phyloP scores from a whole-genome alignment of 2,888 invertebrate species.

The Hedychridium roseum region DNA sequence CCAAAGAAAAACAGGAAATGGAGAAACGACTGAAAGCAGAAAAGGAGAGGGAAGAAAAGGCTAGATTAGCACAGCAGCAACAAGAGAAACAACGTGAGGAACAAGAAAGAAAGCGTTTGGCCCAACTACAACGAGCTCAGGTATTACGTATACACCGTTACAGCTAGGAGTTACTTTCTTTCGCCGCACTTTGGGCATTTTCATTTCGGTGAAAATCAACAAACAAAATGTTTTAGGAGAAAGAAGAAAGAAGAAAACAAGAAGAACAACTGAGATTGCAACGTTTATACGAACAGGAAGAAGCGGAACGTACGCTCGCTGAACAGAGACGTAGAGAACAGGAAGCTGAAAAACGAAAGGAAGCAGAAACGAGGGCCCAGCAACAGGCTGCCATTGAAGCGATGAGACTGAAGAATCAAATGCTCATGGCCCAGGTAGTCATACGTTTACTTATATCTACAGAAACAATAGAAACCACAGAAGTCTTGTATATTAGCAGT shows the following conservation, averaged over 20 bases:
- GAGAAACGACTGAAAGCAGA: constrained; percentile 64
- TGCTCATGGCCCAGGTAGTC: constrained; percentile 15
- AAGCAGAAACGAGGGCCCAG: constrained; percentile 53
- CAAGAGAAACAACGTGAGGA: constrained; percentile 67
- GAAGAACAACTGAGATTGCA: constrained; percentile 50
- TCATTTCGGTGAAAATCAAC: too few relatives aligned
- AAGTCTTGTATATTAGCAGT: background rate
- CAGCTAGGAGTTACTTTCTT: too few relatives aligned
- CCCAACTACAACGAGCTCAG: constrained; percentile 50
- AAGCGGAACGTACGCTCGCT: constrained; percentile 52
- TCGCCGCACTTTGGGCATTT: too few relatives aligned
- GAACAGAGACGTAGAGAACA: constrained; percentile 57
- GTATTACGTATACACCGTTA: constrained; percentile 25
- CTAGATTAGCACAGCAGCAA: constrained; percentile 44
- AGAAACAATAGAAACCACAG: background rate
- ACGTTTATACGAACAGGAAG: constrained; percentile 56
- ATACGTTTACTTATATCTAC: constrained; percentile 9
- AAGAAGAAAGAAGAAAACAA: constrained; percentile 53
- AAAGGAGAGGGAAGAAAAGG: constrained; percentile 61
- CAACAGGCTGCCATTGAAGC: constrained; percentile 49
- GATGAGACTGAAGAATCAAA: constrained; percentile 41
- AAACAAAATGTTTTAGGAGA: constrained; percentile 55
- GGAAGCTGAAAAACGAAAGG: constrained; percentile 58
- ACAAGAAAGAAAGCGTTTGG: constrained; percentile 61
- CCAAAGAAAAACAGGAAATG: constrained; percentile 64